Evolutionary conservation across 2,797 vertebrate genomes (phyloP).

Genomic region (Amblyraja radiata): DNA sequence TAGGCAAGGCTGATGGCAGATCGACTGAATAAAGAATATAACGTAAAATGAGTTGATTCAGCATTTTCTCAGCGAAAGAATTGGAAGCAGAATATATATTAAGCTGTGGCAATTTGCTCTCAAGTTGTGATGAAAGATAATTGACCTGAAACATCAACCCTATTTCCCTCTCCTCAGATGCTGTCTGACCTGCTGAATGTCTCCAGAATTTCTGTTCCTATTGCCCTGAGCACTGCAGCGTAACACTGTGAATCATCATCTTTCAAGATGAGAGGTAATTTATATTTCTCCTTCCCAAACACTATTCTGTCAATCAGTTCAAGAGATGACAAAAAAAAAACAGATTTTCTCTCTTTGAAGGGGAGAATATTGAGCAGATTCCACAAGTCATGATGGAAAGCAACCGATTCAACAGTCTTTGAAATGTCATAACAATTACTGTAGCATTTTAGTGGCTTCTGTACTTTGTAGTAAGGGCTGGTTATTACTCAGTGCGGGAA

Average conservation of each 20-base stretch:
- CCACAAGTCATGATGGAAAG: not conserved
- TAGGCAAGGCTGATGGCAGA: not conserved
- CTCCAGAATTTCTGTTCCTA: too few species aligned
- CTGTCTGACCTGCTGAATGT: too few species aligned
- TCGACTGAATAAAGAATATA: not conserved
- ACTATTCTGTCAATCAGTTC: not conserved
- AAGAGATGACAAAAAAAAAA: not conserved
- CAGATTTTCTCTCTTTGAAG: not conserved
- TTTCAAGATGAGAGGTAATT: not conserved
- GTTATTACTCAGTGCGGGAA: not conserved
- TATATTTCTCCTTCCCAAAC: too few species aligned
- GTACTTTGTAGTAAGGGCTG: not conserved
- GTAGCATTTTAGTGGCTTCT: not conserved
- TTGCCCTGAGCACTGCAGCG: not conserved
- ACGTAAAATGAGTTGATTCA: not conserved
- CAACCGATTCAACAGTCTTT: not conserved
- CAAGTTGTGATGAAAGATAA: too few species aligned
- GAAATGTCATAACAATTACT: slow-evolving; percentile 2
- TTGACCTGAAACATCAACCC: too few species aligned
- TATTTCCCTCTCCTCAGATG: too few species aligned
- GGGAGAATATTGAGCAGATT: not conserved
- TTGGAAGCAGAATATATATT: not conserved
- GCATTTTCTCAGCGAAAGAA: not conserved
- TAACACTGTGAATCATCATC: not conserved
- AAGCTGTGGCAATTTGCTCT: not conserved